Evolutionary conservation across 2,888 invertebrate genomes (phyloP).

Genomic region (Clistopyga incitator): DNA sequence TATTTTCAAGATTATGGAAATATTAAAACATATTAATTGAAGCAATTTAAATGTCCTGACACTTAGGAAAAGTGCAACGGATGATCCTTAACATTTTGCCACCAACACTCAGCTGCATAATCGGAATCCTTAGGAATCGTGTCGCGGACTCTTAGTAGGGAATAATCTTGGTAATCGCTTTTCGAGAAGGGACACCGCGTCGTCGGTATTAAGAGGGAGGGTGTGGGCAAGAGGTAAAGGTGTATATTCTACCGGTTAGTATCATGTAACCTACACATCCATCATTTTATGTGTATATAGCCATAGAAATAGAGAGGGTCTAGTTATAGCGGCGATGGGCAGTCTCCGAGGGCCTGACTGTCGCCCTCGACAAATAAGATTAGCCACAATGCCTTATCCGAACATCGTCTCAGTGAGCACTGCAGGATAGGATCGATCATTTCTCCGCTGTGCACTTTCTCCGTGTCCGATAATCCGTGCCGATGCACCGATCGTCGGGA

Average conservation of each 20-base stretch:
- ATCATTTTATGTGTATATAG: background rate
- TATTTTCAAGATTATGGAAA: too few species aligned
- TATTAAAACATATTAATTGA: too few species aligned
- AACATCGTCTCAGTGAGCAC: background rate
- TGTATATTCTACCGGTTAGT: background rate
- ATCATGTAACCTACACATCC: background rate
- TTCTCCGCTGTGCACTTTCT: background rate
- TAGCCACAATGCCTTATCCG: background rate
- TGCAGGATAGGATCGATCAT: background rate
- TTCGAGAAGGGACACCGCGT: conserved; percentile 61
- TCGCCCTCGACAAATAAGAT: background rate
- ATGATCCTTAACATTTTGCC: background rate
- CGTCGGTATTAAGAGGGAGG: conserved; percentile 42
- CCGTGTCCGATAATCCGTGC: background rate
- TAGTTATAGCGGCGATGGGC: background rate
- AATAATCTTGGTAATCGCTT: conserved; percentile 73
- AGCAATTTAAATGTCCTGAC: too few species aligned
- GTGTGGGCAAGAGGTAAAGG: conserved; percentile 13
- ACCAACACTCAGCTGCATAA: background rate
- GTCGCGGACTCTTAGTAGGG: conserved; percentile 51
- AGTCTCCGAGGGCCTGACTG: background rate
- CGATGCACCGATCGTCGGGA: background rate
- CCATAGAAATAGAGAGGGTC: too few species aligned
- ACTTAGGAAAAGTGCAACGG: background rate
- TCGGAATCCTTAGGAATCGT: conserved; percentile 39